Conservation (phyloP, 2,888 invertebrate species). For the Drosophila quasianomalipes region DNA sequence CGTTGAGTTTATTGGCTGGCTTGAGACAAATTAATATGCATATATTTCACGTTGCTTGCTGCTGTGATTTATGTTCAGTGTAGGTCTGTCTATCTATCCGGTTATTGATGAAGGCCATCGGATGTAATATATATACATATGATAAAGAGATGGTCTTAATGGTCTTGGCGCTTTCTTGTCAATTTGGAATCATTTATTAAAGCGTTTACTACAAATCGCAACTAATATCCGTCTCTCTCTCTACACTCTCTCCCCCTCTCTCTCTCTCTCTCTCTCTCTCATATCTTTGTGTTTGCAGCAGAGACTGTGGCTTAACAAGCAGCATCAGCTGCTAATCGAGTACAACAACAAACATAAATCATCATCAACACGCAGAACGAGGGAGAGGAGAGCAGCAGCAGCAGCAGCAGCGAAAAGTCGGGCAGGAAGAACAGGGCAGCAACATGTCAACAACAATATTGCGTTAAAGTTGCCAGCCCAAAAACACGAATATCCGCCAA, state of each 20-base stretch:
- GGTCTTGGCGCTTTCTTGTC: constrained; percentile 38
- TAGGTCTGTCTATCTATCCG: not conserved
- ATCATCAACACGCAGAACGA: constrained; percentile 50
- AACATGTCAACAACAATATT: constrained; percentile 12
- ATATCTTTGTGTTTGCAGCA: constrained; percentile 34
- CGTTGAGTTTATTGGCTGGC: not conserved
- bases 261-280: not conserved
- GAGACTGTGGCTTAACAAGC: constrained; percentile 35
- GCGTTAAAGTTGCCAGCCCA: constrained; percentile 53
- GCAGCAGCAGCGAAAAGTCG: not conserved
- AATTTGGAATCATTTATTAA: constrained; percentile 44
- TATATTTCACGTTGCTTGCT: constrained; percentile 38
- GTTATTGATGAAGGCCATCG: not conserved
- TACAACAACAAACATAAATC: constrained; percentile 64
- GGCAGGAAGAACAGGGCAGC: too few species aligned
- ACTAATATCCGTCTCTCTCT: constrained; percentile 30
- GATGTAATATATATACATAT: constrained; percentile 6
- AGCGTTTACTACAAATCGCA: constrained; percentile 20
- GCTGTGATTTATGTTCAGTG: constrained; percentile 28
- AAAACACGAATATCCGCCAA: constrained; percentile 3
- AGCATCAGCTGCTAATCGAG: constrained; percentile 63
- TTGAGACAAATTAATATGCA: constrained; percentile 13
- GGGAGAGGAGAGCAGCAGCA: not conserved
- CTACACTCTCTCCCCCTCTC: not conserved
- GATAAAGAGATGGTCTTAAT: constrained; percentile 2